Evolutionary conservation across 2,888 invertebrate species (phyloP).

Genomic region (Fissipunctia ypsillon): DNA sequence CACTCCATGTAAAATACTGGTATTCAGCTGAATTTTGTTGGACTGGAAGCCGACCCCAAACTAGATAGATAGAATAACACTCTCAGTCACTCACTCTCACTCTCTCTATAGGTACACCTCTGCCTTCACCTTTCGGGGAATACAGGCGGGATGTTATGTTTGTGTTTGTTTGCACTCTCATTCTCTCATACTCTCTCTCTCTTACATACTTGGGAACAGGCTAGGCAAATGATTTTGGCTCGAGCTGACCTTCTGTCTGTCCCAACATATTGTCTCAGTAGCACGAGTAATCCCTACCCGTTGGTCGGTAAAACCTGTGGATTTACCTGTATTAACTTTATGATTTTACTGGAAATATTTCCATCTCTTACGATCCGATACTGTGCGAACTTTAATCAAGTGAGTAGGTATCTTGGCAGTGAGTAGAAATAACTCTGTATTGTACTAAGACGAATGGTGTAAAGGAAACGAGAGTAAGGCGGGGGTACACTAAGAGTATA

Average conservation of each 20-base stretch:
- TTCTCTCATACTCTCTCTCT: no score
- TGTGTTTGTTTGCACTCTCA: no score
- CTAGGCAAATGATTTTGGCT: no score
- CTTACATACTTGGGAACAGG: no score
- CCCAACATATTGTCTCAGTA: background rate
- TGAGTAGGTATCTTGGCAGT: slow-evolving; percentile 4
- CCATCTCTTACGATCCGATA: slow-evolving; percentile 36
- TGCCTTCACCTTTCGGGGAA: no score
- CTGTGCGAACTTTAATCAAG: slow-evolving; percentile 49
- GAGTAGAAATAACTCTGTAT: slow-evolving; percentile 20
- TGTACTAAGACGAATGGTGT: slow-evolving; percentile 15
- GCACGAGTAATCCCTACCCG: slow-evolving; percentile 39
- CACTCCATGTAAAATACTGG: no score
- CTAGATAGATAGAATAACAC: no score
- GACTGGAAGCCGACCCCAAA: no score
- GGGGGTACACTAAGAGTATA: background rate
- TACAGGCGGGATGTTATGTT: no score
- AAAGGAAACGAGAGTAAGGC: background rate
- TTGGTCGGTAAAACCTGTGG: slow-evolving; percentile 31
- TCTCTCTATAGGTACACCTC: no score
- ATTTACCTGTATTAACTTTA: slow-evolving; percentile 59
- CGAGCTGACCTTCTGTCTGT: slow-evolving; percentile 8
- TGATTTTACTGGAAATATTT: slow-evolving; percentile 47
- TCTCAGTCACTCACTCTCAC: no score
- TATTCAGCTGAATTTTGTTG: no score